Percentiles rank a stretch among this genome's conserved stretches.
phyloP scores from a whole-genome alignment of 2,797 vertebrate species.

The Bucorvus abyssinicus region DNA sequence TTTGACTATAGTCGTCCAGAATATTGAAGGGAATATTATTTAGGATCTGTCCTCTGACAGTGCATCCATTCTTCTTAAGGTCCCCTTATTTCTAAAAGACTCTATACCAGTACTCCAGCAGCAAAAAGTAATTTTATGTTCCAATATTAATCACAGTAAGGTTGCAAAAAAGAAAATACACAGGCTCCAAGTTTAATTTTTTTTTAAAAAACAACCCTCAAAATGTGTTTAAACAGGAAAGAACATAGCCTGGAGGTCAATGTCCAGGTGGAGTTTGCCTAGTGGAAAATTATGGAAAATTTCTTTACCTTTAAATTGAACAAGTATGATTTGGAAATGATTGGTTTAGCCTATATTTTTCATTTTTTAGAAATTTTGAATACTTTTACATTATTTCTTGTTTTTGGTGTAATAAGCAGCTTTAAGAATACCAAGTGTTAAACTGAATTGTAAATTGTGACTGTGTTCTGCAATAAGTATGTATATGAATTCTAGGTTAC shows the following conservation, averaged over 20 bases:
- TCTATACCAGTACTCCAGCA: background rate
- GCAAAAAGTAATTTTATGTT: background rate
- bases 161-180: background rate
- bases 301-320: background rate
- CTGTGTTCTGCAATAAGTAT: background rate
- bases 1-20: background rate
- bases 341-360: background rate
- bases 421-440: background rate
- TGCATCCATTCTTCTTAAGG: background rate
- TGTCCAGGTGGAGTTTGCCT: background rate
- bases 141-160: background rate
- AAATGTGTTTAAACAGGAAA: background rate
- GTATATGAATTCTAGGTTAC: background rate
- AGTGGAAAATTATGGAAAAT: background rate
- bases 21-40: background rate
- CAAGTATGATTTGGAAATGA: background rate
- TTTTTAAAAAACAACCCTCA: background rate
- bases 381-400: no score
- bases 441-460: background rate
- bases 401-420: no score
- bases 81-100: background rate
- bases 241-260: background rate
- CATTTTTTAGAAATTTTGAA: background rate
- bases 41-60: background rate
- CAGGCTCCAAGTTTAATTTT: background rate